Base-by-base conservation (phyloP, 2,113 vertebrate species). In the Peromyscus polionotus region DNA sequence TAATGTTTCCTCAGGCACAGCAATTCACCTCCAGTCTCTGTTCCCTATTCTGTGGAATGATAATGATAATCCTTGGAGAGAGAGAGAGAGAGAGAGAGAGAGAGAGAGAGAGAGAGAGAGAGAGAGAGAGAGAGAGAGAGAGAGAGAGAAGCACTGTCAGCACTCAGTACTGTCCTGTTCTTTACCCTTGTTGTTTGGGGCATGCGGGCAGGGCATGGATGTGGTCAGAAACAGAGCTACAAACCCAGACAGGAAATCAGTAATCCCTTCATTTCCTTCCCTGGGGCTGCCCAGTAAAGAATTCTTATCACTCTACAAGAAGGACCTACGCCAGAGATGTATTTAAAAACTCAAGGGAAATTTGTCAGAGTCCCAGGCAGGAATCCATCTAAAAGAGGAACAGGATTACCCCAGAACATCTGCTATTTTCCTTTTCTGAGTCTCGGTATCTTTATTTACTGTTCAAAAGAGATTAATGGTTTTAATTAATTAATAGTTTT, bases 171-270 rank as follows among this genome's bases (percentile, higher is more conserved):
- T 2, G 36, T 31, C 39, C 7, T 19, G 22, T 63, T 57, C 2
- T 84, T 95, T 28, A 33, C 12, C 6, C 31, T 59, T 61, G 5
- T 19, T 94, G 19, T 36, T 68, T n/a, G 73, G 45, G 31, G 22
- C 11, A 24, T 33, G 20, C 33, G 33, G 13, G 26, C 45, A 85
- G 75, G 54, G 24, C 39, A 42, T 26, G 2, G 72, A 10, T 14
- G 17, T n/a, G 36, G 80, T 57, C 88, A 88, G n/a, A 51, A 92
- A 68, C 8, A 26, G 54, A 17, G 42, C 57, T 45, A 26, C 7
- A 80, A 51, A 51, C 19, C 68, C 79, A 83, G 48, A 39, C 87
- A 88, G 92, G 95, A 96, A 89, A 14, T 9, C 54, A 48, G 67
- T 51, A 57, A 94, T 51, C 77, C 63, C 42, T 88, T 31, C 22